These are phyloP conservation scores for Sciurus carolinensis DNA, from an alignment of 2,797 vertebrate species.

Conservation along the genomic window DNA sequence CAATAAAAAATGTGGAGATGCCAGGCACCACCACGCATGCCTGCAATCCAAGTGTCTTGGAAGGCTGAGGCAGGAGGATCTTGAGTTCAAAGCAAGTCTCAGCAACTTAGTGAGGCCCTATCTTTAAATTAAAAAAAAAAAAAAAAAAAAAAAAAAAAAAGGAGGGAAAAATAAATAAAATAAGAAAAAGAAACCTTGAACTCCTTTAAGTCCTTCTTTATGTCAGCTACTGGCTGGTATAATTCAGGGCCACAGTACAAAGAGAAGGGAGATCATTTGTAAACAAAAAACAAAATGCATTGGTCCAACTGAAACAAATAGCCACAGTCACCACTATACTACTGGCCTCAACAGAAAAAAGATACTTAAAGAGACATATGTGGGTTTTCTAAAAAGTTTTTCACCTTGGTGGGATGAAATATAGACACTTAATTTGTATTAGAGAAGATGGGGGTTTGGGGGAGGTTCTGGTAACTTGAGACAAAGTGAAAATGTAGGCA, in stretches of 20 bases:
- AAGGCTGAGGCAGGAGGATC: no score
- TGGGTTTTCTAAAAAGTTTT: conserved; percentile 54
- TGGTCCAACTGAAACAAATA: not conserved
- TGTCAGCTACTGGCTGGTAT: not conserved
- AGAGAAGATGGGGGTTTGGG: not conserved
- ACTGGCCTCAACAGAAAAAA: conserved; percentile 23
- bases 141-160: not conserved
- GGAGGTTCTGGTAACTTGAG: not conserved
- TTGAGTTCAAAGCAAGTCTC: no score
- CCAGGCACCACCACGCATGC: no score
- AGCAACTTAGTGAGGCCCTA: no score
- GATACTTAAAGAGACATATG: not conserved
- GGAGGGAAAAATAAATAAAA: no score
- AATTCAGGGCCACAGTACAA: conserved; percentile 1
- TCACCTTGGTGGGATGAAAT: not conserved
- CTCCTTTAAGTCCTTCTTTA: not conserved
- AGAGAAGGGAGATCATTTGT: conserved; percentile 6
- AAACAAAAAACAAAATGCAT: conserved; percentile 16
- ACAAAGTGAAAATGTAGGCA: not conserved
- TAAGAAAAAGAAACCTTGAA: not conserved
- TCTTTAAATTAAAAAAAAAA: no score
- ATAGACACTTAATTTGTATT: conserved; percentile 35
- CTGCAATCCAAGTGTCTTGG: no score
- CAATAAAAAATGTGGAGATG: no score
- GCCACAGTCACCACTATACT: not conserved